Percentiles rank a stretch among this genome's conserved stretches.
These are phyloP conservation scores for Cathartes aura DNA, from an alignment of 2,113 vertebrate species.

Conservation along the genomic window DNA sequence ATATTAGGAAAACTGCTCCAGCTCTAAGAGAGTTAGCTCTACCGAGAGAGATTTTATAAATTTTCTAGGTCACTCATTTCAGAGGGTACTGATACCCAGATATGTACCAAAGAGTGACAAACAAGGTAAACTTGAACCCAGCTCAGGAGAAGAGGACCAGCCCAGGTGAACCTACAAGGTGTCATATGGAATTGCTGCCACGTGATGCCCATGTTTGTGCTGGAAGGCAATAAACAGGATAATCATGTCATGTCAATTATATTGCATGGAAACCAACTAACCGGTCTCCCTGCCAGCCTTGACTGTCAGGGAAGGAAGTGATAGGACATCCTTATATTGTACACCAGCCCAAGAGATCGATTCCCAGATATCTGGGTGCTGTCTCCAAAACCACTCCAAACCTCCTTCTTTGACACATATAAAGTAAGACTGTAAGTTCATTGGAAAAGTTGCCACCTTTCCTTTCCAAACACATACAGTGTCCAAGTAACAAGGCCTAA, in stretches of 20 bases:
- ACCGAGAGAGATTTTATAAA: neutral
- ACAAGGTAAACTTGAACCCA: neutral
- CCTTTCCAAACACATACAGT: neutral
- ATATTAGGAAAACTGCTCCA: neutral
- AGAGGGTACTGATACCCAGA: neutral
- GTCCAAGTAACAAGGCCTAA: neutral
- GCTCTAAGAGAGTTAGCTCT: neutral
- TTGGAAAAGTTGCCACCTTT: neutral
- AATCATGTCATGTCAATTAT: neutral
- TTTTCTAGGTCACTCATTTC: neutral
- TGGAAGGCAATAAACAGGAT: constrained; percentile 21
- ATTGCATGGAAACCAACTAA: neutral
- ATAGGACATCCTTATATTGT: neutral
- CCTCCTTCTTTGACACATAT: neutral
- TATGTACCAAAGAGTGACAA: neutral
- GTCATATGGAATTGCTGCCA: neutral
- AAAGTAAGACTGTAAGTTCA: neutral
- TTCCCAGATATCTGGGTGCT: neutral
- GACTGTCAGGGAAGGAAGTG: neutral
- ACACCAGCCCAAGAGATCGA: neutral
- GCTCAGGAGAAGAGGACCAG: neutral
- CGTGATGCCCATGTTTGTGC: neutral
- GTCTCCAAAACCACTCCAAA: neutral
- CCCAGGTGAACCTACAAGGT: neutral
- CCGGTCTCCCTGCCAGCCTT: neutral